Conservation (phyloP, 2,888 invertebrate species). For the Plagiodera versicolora region DNA sequence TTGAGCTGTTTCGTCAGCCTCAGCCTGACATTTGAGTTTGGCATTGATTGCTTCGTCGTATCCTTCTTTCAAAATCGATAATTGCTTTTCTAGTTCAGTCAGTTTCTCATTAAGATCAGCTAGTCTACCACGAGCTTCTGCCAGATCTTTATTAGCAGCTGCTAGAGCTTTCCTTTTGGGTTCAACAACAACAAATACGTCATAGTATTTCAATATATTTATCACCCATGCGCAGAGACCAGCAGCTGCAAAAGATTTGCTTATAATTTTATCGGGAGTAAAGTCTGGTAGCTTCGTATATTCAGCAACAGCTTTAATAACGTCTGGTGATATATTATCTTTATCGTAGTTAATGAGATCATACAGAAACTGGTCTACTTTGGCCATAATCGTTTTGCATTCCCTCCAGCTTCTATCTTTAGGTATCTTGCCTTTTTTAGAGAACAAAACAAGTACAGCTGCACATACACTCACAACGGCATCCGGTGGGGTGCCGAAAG, state of each 20-base stretch:
- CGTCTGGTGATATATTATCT: constrained; percentile 87
- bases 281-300: constrained; percentile 76
- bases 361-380: constrained; percentile 83
- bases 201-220: constrained; percentile 87
- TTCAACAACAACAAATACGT: constrained; percentile 88
- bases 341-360: constrained; percentile 87
- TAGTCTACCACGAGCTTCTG: constrained; percentile 79
- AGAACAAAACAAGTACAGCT: constrained; percentile 85
- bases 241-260: constrained; percentile 89
- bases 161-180: constrained; percentile 86
- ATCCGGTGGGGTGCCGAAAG: constrained; percentile 88
- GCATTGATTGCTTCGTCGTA: constrained; percentile 85
- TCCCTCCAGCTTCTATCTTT: constrained; percentile 93
- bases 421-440: constrained; percentile 81
- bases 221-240: constrained; percentile 94
- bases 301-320: constrained; percentile 74
- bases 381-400: constrained; percentile 87
- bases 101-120: constrained; percentile 74
- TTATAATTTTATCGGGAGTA: constrained; percentile 76
- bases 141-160: constrained; percentile 82
- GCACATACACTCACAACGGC: constrained; percentile 86
- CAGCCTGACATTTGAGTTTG: constrained; percentile 88
- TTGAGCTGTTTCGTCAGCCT: constrained; percentile 86
- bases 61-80: constrained; percentile 74
- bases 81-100: constrained; percentile 75